A percentile compares a stretch with the other conserved stretches of the same genome.
Conservation (phyloP, 2,888 invertebrate species). For the Drosophila siamana region DNA sequence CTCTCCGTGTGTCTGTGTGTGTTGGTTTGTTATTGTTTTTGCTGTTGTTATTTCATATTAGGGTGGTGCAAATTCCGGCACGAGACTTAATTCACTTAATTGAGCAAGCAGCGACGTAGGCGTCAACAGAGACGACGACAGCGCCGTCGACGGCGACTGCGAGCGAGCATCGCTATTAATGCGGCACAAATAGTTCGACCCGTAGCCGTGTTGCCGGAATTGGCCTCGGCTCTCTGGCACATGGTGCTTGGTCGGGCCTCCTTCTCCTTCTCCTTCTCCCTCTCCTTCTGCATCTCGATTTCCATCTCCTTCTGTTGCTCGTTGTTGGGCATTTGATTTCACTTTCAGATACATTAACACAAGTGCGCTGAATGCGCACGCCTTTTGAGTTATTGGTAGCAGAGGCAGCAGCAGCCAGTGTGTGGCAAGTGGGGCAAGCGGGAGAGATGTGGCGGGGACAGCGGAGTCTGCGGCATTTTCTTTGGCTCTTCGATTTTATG, state of each 20-base stretch:
- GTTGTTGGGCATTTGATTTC: slow-evolving; percentile 66
- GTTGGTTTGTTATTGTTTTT: slow-evolving; percentile 51
- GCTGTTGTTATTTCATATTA: slow-evolving; percentile 40
- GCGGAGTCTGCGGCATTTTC: slow-evolving; percentile 65
- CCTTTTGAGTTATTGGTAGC: slow-evolving; percentile 80
- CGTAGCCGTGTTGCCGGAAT: slow-evolving; percentile 41
- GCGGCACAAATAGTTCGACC: slow-evolving; percentile 70
- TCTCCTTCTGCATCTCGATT: not conserved
- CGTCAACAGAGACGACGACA: slow-evolving; percentile 20
- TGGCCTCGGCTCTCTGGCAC: slow-evolving; percentile 36
- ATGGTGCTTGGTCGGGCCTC: slow-evolving; percentile 46
- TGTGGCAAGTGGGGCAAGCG: not conserved
- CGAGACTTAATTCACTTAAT: slow-evolving; percentile 83
- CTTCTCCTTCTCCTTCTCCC: slow-evolving; percentile 5
- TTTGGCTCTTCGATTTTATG: slow-evolving; percentile 80
- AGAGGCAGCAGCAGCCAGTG: slow-evolving; percentile 21
- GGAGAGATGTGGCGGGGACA: not conserved
- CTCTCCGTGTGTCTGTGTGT: slow-evolving; percentile 11
- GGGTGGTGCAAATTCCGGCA: slow-evolving; percentile 80
- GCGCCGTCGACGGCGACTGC: slow-evolving; percentile 11
- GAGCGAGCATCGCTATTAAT: slow-evolving; percentile 33
- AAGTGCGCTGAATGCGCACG: slow-evolving; percentile 74
- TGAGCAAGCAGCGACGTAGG: slow-evolving; percentile 67
- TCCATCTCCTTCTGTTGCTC: slow-evolving; percentile 14
- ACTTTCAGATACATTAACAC: slow-evolving; percentile 77